A percentile compares a stretch with the other conserved stretches of the same genome.
Evolutionary conservation across 2,113 vertebrate genomes (phyloP).

Genomic region (Nestor notabilis): DNA sequence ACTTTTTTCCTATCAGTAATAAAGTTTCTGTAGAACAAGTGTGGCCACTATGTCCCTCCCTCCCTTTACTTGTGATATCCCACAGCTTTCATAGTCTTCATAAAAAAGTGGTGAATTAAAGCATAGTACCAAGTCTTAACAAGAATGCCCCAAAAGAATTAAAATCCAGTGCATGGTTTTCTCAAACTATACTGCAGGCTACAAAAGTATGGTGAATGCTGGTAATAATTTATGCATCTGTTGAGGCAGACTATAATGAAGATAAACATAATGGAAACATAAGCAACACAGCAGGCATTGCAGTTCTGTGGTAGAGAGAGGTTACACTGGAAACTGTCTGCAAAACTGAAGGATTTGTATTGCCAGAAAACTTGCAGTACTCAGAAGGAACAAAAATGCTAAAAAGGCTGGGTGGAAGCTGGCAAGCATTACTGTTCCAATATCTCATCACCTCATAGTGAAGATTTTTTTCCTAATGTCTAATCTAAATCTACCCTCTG

Average conservation of each 20-base stretch:
- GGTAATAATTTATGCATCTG: neutral
- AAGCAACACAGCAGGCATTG: fast-evolving
- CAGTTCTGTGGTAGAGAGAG: neutral
- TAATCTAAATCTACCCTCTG: neutral
- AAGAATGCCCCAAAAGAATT: neutral
- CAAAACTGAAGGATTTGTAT: neutral
- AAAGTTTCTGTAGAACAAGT: neutral
- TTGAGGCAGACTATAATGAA: neutral
- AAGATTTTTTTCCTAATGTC: neutral
- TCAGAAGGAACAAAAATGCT: neutral
- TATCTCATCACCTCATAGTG: neutral
- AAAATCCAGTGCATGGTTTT: neutral
- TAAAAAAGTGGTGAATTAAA: neutral
- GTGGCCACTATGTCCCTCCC: neutral
- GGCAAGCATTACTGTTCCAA: neutral
- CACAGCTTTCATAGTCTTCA: neutral
- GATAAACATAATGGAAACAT: neutral
- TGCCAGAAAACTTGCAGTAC: neutral
- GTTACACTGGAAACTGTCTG: fast-evolving
- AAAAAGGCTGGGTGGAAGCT: neutral
- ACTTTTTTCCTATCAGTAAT: neutral
- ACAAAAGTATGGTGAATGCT: neutral
- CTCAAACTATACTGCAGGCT: neutral
- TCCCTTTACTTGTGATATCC: neutral
- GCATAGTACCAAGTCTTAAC: neutral